A percentile compares a stretch with the other conserved stretches of the same genome.
phyloP scores from a whole-genome alignment of 2,888 invertebrate species.

The Caenorhabditis sp. region DNA sequence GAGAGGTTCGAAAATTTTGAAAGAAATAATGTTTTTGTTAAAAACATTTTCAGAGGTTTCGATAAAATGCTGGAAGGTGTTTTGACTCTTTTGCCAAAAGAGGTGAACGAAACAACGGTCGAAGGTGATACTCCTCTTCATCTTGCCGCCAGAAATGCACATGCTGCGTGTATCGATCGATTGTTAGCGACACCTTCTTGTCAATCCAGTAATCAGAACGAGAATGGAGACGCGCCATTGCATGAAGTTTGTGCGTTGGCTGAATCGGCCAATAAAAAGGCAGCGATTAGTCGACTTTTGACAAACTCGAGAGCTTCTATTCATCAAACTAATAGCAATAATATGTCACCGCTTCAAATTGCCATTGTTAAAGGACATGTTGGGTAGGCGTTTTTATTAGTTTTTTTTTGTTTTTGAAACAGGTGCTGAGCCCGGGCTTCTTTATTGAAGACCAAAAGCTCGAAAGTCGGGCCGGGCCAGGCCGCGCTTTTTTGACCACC shows the following conservation, averaged over 20 bases:
- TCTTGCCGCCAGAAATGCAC: conserved; percentile 36
- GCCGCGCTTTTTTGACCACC: too few species aligned
- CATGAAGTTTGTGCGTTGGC: conserved; percentile 40
- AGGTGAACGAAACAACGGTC: conserved; percentile 20
- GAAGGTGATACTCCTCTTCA: conserved; percentile 49
- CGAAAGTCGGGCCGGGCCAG: too few species aligned
- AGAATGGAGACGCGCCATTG: conserved; percentile 39
- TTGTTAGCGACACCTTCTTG: conserved; percentile 25
- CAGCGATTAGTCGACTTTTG: conserved; percentile 41
- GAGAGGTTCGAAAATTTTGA: conserved; percentile 16
- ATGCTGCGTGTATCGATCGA: conserved; percentile 50
- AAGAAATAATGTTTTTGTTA: background rate
- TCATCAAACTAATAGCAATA: conserved; percentile 26
- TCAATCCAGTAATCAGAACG: conserved; percentile 40
- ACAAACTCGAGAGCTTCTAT: conserved; percentile 38
- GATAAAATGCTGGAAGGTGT: conserved; percentile 39
- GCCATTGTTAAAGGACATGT: conserved; percentile 31
- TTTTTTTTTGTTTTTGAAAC: too few species aligned
- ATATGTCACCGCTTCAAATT: conserved; percentile 32
- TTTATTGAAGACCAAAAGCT: too few species aligned
- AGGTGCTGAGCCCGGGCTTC: too few species aligned
- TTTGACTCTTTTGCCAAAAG: conserved; percentile 24
- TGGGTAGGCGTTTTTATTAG: too few species aligned
- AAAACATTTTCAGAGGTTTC: conserved; percentile 34
- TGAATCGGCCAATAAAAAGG: conserved; percentile 42